A percentile compares a stretch with the other conserved stretches of the same genome.
These are phyloP conservation scores for Parascotia fuliginaria DNA, from an alignment of 2,888 invertebrate species.

Conservation along the genomic window DNA sequence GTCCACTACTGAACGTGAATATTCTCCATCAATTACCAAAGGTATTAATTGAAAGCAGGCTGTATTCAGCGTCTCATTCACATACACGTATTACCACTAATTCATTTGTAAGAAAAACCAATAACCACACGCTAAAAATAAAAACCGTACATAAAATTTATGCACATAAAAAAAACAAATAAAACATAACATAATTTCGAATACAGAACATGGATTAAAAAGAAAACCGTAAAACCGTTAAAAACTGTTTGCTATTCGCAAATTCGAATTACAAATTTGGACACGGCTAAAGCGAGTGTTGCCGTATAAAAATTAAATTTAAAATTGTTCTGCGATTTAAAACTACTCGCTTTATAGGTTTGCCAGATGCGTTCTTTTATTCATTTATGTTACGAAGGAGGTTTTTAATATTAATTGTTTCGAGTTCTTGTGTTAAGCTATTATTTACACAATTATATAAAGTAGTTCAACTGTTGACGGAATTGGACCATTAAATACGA, in stretches of 20 bases:
- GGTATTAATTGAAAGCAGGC: no score
- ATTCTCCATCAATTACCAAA: no score
- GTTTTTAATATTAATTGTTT: slow-evolving; percentile 24
- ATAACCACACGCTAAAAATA: not conserved
- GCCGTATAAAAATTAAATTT: slow-evolving; percentile 47
- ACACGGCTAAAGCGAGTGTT: slow-evolving; percentile 49
- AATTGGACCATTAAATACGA: no score
- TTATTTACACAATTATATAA: not conserved
- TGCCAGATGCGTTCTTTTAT: slow-evolving; percentile 42
- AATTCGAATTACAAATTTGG: slow-evolving; percentile 54
- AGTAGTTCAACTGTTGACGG: no score
- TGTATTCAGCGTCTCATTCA: no score
- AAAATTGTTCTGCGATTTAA: slow-evolving; percentile 45
- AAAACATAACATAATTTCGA: slow-evolving; percentile 27
- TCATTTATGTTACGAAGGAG: slow-evolving; percentile 28
- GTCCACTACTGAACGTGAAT: no score
- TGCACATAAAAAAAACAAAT: slow-evolving; percentile 34
- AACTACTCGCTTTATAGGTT: slow-evolving; percentile 40
- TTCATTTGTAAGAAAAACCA: no score
- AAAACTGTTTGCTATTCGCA: slow-evolving; percentile 47
- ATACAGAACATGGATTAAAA: slow-evolving; percentile 39
- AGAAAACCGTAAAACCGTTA: slow-evolving; percentile 34
- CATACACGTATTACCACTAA: no score
- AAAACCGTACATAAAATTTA: slow-evolving; percentile 6
- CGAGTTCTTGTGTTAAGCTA: not conserved